Evolutionary conservation across 2,888 invertebrate genomes (phyloP).

Genomic region (Candidula unifasciata): DNA sequence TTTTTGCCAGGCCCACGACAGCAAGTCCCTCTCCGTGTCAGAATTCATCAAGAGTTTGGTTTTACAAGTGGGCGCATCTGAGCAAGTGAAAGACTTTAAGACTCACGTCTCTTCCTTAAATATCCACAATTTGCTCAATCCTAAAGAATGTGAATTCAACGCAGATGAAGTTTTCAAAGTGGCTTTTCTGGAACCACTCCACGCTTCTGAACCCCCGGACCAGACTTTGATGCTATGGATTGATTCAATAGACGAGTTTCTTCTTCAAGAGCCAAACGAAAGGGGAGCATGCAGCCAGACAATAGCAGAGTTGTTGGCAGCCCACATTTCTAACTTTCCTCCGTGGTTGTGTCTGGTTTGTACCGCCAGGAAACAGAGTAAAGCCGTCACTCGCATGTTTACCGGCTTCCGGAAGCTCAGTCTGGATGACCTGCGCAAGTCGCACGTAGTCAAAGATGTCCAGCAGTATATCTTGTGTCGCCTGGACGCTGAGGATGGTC

Average conservation of each 20-base stretch:
- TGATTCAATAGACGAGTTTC: constrained; percentile 92
- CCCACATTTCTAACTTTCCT: constrained; percentile 93
- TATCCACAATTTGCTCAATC: constrained; percentile 83
- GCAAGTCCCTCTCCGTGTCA: constrained; percentile 86
- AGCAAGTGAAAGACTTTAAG: constrained; percentile 32
- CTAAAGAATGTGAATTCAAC: constrained; percentile 88
- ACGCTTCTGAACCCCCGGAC: constrained; percentile 89
- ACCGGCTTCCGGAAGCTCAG: constrained; percentile 91
- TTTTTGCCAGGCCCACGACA: constrained; percentile 82
- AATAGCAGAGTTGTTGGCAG: constrained; percentile 86
- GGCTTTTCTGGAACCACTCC: constrained; percentile 89
- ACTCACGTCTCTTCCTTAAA: constrained; percentile 80
- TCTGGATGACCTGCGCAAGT: constrained; percentile 91
- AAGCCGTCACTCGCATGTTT: constrained; percentile 85
- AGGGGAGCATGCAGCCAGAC: constrained; percentile 71
- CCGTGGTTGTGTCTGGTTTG: constrained; percentile 94
- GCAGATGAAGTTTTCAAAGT: constrained; percentile 95
- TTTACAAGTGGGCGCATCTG: constrained; percentile 80
- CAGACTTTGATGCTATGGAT: constrained; percentile 91
- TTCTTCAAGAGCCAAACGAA: constrained; percentile 66
- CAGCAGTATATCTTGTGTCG: constrained; percentile 93
- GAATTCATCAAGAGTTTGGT: constrained; percentile 84
- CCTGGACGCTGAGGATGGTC: constrained; percentile 91
- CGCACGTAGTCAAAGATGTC: constrained; percentile 91
- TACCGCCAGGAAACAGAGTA: constrained; percentile 87